These are phyloP conservation scores for Aplocera efformata DNA, from an alignment of 2,888 invertebrate genomes.

Conservation along the genomic window DNA sequence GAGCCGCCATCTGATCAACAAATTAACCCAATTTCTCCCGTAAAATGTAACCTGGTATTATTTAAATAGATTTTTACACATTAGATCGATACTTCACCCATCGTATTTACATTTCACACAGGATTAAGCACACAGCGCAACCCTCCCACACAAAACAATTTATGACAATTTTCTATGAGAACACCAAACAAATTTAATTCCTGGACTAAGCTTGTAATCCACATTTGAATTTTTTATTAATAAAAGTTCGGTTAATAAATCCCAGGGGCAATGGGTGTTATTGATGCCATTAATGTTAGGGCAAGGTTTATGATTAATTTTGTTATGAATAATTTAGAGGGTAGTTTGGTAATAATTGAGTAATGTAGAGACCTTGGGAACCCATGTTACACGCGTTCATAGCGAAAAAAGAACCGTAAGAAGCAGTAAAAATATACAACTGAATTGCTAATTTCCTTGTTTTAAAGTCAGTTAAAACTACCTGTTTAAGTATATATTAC, in stretches of 20 bases:
- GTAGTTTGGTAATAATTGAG: no score
- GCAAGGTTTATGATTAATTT: slow-evolving; percentile 69
- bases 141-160: slow-evolving; percentile 30
- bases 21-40: no score
- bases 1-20: no score
- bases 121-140: slow-evolving; percentile 31
- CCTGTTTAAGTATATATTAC: no score
- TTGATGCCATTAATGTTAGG: slow-evolving; percentile 52
- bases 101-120: slow-evolving; percentile 63
- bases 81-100: slow-evolving; percentile 14
- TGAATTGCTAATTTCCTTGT: no score
- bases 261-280: slow-evolving; percentile 45
- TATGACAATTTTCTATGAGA: slow-evolving; percentile 21
- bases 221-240: slow-evolving; percentile 78
- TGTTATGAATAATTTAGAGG: slow-evolving; percentile 72
- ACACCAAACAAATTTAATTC: slow-evolving; percentile 64
- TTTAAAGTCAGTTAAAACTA: no score
- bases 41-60: no score
- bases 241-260: slow-evolving; percentile 48
- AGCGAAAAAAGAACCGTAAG: no score
- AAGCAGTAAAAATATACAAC: no score
- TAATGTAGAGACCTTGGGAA: no score
- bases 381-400: no score
- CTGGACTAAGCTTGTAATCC: slow-evolving; percentile 62
- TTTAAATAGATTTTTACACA: no score